Base-by-base conservation (phyloP, 2,888 invertebrate genomes). In the Heliconius aoede region DNA sequence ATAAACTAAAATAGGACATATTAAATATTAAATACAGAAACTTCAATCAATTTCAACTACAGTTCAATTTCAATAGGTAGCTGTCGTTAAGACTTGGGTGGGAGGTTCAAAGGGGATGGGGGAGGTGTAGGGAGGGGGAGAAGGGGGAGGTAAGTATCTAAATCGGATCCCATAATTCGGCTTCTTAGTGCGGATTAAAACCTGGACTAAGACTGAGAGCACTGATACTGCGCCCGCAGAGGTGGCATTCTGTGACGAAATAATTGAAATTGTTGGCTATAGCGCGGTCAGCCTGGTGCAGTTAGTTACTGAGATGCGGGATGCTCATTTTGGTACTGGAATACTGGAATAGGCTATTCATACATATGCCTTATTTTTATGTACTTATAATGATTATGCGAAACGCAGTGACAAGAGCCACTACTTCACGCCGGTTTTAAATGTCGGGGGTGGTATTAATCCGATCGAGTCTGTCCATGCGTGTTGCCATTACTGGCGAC, bases 171-270 rank as follows among this genome's bases (percentile, higher is more conserved):
- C 58, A 74, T 78, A 76, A 78, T 74, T 78, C 78, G 72, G 74
- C 74, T 78, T 76, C 78, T 78, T 78, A 76, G 67, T 72, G 62
- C 51, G 76, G 78, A 78, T 78, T 78, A 78, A 78, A 76, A 72
- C 72, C 72, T 72, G 73, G 73, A 65, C 72, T 73, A 36, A 40
- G 65, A 61, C 73, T 68, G 32, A 64, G 15, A 73, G 36, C 76
- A 73, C 51, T 60, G 76, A 78, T 76, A 78, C 64, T 61, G 46
- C 51, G 46, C 36, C 30, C 26, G 58, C 61, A 60, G 78, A 78
- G 69, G 73, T 76, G 76, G 64, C 78, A 61, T 61, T 69, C 69
- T 32, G 69, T 26, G 30, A 61, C 60, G 60, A 72, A 60, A 72
- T 76, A 72, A 76, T 76, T 72, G 76, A 72, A 40, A 72, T 72